Evolutionary conservation across 2,888 invertebrate species (phyloP), one percentile per base, ranked within the genome.

Genomic region (Epinotia ramella): DNA sequence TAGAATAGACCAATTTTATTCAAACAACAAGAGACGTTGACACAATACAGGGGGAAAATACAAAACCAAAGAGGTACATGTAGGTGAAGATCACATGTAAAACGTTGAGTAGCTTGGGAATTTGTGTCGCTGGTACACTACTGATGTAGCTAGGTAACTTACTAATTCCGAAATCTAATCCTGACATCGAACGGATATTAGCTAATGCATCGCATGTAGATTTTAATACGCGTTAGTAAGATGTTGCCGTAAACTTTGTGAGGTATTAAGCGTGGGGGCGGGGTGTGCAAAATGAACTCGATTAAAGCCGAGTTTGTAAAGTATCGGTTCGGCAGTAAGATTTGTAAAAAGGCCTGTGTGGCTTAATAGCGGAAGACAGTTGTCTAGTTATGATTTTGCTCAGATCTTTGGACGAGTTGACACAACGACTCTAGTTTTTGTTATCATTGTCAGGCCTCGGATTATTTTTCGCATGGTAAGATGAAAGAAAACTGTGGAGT

Each of bases 151-250:
- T 64, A 24, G 7, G 16, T 24, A 24, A 63, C 18, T 40, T 11
- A 33, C 2, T 60, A 28, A 44, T 63, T 11, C 40, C 11, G 4
- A 28, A 33, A 60, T 13, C 16, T 66, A 56, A 67, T 62, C 60
- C 60, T 40, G 60, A 59, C 60, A 62, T 67, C 40, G 62, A 72
- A 65, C 16, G 62, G 60, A 73, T 67, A 62, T 71, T 62, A 60
- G 73, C 33, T 73, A 66, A 73, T 66, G 60, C 73, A 60, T 60
- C 49, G 33, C 20, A 33, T 18, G 62, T 62, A 62, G 49, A 49
- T 49, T 49, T 16, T 49, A 62, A 60, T 67, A 62, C n/a, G 16
- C 24, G 3, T 28, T 53, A 67, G 66, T 56, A 12, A 56, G 56
- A 56, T 18, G 40, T 67, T 53, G 28, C 9, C 16, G 28, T 6